Evolutionary conservation across 1,140 invertebrate species (phyloP).

Genomic region (Zaprionus tsacasi): DNA sequence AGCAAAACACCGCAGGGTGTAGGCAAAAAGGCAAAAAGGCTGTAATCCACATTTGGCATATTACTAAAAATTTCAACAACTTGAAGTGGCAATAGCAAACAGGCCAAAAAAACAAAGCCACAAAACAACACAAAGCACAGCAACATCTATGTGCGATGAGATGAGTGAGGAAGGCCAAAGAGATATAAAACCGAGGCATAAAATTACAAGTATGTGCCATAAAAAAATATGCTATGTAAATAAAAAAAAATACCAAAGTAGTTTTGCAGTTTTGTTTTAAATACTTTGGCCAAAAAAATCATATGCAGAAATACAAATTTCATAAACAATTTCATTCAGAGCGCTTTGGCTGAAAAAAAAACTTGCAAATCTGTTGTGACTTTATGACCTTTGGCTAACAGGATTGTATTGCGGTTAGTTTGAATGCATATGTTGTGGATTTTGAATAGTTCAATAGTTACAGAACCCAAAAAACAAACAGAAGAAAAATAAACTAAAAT

Average conservation of each 20-base stretch:
- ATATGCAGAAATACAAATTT: background rate
- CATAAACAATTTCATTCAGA: background rate
- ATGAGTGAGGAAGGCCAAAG: conserved; percentile 32
- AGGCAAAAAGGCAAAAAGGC: background rate
- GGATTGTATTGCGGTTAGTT: conserved; percentile 35
- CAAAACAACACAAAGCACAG: conserved; percentile 18
- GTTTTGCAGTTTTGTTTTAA: conserved; percentile 25
- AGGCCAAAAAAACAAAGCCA: conserved; percentile 22
- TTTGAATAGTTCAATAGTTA: conserved; percentile 7
- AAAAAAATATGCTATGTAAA: conserved; percentile 24
- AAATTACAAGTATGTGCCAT: conserved; percentile 41
- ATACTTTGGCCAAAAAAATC: conserved; percentile 11
- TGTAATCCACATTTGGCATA: conserved; percentile 32
- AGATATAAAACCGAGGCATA: conserved; percentile 56
- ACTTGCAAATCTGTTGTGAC: conserved; percentile 6
- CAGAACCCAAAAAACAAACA: no score
- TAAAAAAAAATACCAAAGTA: conserved; percentile 30
- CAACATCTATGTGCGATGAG: background rate
- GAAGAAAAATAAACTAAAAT: background rate
- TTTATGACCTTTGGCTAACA: conserved; percentile 15
- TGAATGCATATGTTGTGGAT: background rate
- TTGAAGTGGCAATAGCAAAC: conserved; percentile 15
- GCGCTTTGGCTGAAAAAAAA: background rate
- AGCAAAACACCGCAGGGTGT: background rate
- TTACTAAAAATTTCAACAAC: conserved; percentile 44